phyloP scores from a whole-genome alignment of 2,888 invertebrate species.

The Zeuzera pyrina region DNA sequence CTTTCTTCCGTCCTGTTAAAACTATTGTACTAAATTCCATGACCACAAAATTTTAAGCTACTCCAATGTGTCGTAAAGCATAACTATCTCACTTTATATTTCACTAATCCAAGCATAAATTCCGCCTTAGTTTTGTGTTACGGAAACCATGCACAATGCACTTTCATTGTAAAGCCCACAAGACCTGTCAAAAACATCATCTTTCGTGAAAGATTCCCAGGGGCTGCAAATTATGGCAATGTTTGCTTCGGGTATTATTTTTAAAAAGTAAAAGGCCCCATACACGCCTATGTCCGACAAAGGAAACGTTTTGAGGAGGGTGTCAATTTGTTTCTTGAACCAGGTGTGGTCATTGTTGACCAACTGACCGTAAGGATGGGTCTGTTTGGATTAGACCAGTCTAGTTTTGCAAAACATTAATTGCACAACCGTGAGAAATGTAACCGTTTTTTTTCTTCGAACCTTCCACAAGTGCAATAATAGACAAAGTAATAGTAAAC shows the following conservation, averaged over 20 bases:
- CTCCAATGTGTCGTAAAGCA: constrained; percentile 14
- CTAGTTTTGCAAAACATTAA: constrained; percentile 43
- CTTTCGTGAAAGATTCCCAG: constrained; percentile 42
- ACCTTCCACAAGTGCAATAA: background rate
- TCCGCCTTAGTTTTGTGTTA: constrained; percentile 23
- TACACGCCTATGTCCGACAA: constrained; percentile 54
- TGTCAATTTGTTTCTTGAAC: constrained; percentile 50
- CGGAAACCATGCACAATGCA: constrained; percentile 47
- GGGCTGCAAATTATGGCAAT: constrained; percentile 55
- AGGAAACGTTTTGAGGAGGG: constrained; percentile 49
- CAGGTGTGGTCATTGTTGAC: constrained; percentile 59
- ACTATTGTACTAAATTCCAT: background rate
- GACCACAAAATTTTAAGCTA: background rate
- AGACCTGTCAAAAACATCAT: constrained; percentile 63
- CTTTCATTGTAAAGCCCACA: constrained; percentile 35
- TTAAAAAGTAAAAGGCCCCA: constrained; percentile 40
- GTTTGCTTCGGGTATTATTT: constrained; percentile 57
- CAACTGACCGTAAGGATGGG: constrained; percentile 60
- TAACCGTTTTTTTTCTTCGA: constrained; percentile 29
- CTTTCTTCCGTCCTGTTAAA: background rate
- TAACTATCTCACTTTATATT: constrained; percentile 19
- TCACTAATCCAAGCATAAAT: constrained; percentile 39
- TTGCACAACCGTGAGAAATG: constrained; percentile 49
- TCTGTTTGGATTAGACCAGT: constrained; percentile 53
- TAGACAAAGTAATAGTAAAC: background rate